A percentile compares a stretch with the other conserved stretches of the same genome.
phyloP scores from a whole-genome alignment of 1,140 invertebrate species.

The Drosophila nannoptera region DNA sequence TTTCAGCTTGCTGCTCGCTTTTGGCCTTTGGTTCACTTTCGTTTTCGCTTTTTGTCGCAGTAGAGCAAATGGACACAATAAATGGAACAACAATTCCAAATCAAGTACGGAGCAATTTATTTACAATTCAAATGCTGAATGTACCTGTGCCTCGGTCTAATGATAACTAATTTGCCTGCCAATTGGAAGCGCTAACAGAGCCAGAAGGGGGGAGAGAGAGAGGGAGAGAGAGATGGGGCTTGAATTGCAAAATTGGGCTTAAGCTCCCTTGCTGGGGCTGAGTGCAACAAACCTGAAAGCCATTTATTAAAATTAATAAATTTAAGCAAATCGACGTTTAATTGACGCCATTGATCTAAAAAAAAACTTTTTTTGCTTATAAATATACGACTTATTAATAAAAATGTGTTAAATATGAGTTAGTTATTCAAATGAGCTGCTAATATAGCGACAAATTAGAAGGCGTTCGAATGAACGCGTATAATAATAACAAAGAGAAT shows the following conservation, averaged over 20 bases:
- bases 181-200: slow-evolving; percentile 15
- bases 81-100: not conserved
- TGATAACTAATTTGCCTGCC: slow-evolving; percentile 2
- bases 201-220: not conserved
- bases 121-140: slow-evolving; percentile 16
- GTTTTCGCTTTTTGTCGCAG: slow-evolving; percentile 1
- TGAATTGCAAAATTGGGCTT: slow-evolving; percentile 5
- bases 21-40: slow-evolving; percentile 22
- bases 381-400: not conserved
- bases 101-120: slow-evolving; percentile 24
- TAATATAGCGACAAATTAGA: not conserved
- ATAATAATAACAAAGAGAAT: too few species aligned
- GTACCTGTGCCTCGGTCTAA: slow-evolving; percentile 8
- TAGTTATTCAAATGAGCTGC: not conserved
- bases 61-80: slow-evolving; percentile 7
- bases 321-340: slow-evolving; percentile 34
- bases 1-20: slow-evolving; percentile 9
- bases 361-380: not conserved
- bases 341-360: slow-evolving; percentile 24
- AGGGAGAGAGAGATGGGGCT: too few species aligned
- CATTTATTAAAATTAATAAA: slow-evolving; percentile 42
- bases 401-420: slow-evolving; percentile 12
- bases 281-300: slow-evolving; percentile 23
- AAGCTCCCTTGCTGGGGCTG: not conserved
- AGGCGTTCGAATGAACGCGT: too few species aligned